phyloP scores from a whole-genome alignment of 2,797 vertebrate species.

The Vespertilio murinus region DNA sequence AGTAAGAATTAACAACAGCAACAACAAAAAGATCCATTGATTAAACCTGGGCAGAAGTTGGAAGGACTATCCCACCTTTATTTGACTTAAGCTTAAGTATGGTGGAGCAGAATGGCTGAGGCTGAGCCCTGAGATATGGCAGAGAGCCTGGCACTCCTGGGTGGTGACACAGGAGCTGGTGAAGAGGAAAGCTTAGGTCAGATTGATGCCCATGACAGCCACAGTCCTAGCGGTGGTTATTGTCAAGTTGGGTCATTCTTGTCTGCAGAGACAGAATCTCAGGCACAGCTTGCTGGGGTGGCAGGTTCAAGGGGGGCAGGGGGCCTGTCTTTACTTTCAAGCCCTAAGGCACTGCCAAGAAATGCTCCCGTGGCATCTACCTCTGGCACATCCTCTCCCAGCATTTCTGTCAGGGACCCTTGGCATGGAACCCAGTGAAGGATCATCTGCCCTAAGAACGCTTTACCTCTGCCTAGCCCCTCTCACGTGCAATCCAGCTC shows the following conservation, averaged over 20 bases:
- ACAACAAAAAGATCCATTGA: background rate
- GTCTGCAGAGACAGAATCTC: background rate
- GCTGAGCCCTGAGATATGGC: background rate
- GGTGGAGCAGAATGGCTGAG: background rate
- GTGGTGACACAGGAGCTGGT: background rate
- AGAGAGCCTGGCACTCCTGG: too few relatives aligned
- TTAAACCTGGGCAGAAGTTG: constrained; percentile 29
- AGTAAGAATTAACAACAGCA: too few relatives aligned
- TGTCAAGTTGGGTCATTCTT: background rate
- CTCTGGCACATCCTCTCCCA: background rate
- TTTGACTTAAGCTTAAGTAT: too few relatives aligned
- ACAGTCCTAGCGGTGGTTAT: background rate
- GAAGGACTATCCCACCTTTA: background rate
- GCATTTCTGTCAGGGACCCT: background rate
- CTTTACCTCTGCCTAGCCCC: background rate
- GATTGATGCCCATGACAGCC: background rate
- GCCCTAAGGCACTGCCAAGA: background rate
- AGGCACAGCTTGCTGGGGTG: background rate
- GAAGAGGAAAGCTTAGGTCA: background rate
- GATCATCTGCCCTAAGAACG: background rate
- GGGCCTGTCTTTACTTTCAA: background rate
- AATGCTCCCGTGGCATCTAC: background rate
- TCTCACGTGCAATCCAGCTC: background rate
- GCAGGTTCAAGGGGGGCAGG: background rate
- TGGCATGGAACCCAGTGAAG: background rate